These are phyloP conservation scores for Drosophila subobscura DNA, from an alignment of 1,140 invertebrate species.

Conservation along the genomic window DNA sequence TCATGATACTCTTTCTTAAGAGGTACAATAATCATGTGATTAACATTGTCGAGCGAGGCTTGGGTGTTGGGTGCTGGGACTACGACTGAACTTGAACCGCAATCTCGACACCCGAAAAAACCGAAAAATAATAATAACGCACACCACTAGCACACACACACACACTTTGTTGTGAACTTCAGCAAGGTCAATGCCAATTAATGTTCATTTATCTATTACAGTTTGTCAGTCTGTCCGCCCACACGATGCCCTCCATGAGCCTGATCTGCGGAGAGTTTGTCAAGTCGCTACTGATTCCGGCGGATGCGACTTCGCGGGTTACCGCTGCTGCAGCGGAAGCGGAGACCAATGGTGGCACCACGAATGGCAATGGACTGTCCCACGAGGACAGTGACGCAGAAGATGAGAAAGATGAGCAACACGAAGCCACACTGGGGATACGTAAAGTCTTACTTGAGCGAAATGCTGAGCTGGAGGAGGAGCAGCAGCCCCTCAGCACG, in stretches of 20 bases:
- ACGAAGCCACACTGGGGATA: constrained; percentile 1
- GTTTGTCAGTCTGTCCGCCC: constrained; percentile 84
- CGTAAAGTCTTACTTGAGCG: constrained; percentile 53
- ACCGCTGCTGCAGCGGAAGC: constrained; percentile 2
- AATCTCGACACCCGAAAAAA: constrained; percentile 55
- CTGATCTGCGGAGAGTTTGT: constrained; percentile 84
- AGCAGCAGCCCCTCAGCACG: background rate
- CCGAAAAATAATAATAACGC: background rate
- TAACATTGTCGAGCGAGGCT: constrained; percentile 44
- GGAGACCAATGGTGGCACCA: constrained; percentile 42
- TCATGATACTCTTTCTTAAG: no score
- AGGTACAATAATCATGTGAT: constrained; percentile 49
- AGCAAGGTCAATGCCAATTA: constrained; percentile 74
- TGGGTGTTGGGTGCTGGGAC: background rate
- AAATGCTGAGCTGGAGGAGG: constrained; percentile 46
- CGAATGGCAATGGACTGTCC: constrained; percentile 63
- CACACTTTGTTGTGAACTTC: constrained; percentile 66
- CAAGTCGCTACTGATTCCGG: constrained; percentile 79
- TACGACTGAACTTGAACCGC: constrained; percentile 64
- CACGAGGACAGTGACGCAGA: constrained; percentile 46
- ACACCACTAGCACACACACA: constrained; percentile 38
- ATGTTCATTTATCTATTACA: constrained; percentile 76
- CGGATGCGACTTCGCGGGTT: constrained; percentile 45
- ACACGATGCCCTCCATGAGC: constrained; percentile 85
- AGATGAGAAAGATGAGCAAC: constrained; percentile 18